Conservation (phyloP, 2,113 vertebrate species). For the Lagopus leucura region DNA sequence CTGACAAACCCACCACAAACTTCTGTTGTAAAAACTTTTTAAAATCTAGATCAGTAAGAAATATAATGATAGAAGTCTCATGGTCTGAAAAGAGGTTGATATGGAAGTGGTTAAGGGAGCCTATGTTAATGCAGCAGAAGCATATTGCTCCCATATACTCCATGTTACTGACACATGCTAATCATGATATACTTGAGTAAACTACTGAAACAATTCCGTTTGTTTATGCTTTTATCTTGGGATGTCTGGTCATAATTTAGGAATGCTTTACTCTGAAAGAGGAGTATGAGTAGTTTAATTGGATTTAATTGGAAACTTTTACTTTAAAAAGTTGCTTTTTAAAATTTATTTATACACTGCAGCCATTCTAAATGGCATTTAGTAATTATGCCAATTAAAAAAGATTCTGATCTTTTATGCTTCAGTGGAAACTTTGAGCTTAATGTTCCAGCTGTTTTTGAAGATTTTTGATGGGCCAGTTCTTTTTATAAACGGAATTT, state of each 20-base stretch:
- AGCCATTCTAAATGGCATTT: background rate
- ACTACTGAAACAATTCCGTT: background rate
- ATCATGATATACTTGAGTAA: background rate
- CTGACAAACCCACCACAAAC: background rate
- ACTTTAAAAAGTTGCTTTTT: background rate
- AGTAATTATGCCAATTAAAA: background rate
- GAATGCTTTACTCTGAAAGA: background rate
- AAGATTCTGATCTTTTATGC: background rate
- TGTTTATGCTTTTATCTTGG: slow-evolving; percentile 3
- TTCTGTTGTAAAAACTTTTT: background rate
- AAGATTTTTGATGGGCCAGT: background rate
- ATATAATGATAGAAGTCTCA: background rate
- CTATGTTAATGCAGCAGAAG: fast-evolving
- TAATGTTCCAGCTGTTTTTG: background rate
- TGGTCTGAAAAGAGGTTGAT: background rate
- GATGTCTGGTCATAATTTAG: background rate
- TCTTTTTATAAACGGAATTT: background rate
- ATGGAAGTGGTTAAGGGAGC: background rate
- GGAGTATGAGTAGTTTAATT: background rate
- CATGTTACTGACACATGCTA: background rate
- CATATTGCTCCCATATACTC: background rate
- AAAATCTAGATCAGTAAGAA: background rate
- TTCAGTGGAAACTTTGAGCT: background rate
- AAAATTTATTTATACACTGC: background rate
- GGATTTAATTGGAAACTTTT: background rate